Percentiles rank a stretch among this genome's conserved stretches.
phyloP scores from a whole-genome alignment of 1,140 invertebrate species.

The Drosophila tropicalis region DNA sequence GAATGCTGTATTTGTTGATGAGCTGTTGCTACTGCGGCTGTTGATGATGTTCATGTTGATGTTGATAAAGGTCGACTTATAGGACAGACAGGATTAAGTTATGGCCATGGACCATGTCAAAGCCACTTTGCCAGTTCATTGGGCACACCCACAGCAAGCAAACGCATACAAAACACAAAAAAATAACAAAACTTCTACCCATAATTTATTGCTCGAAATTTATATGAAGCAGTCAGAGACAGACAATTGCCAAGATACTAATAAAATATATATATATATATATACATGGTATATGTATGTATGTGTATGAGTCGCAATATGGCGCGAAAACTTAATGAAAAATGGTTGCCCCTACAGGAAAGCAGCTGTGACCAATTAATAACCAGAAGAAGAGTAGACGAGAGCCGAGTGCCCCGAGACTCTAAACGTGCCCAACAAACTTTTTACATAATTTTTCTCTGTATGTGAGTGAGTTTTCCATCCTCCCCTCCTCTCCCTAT shows the following conservation, averaged over 20 bases:
- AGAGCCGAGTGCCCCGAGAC: not conserved
- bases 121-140: slow-evolving; percentile 58
- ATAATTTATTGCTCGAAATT: slow-evolving; percentile 67
- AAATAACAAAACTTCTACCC: slow-evolving; percentile 1
- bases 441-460: slow-evolving; percentile 61
- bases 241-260: slow-evolving; percentile 58
- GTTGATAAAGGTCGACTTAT: slow-evolving; percentile 53
- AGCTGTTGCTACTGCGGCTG: slow-evolving; percentile 22
- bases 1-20: slow-evolving; percentile 39
- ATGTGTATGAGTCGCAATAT: slow-evolving; percentile 55
- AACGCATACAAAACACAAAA: not conserved
- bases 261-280: slow-evolving; percentile 63
- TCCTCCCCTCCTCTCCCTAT: slow-evolving; percentile 22
- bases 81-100: slow-evolving; percentile 47
- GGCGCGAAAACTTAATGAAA: slow-evolving; percentile 74
- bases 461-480: slow-evolving; percentile 16
- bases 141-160: slow-evolving; percentile 26
- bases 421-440: slow-evolving; percentile 52
- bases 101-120: slow-evolving; percentile 42
- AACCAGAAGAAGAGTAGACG: slow-evolving; percentile 36
- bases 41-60: slow-evolving; percentile 22
- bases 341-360: slow-evolving; percentile 52
- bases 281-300: too few relatives aligned
- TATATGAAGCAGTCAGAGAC: slow-evolving; percentile 52
- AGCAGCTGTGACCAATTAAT: slow-evolving; percentile 68